These are phyloP conservation scores for Caenorhabditis remanei DNA, from an alignment of 1,140 invertebrate genomes.

Conservation along the genomic window DNA sequence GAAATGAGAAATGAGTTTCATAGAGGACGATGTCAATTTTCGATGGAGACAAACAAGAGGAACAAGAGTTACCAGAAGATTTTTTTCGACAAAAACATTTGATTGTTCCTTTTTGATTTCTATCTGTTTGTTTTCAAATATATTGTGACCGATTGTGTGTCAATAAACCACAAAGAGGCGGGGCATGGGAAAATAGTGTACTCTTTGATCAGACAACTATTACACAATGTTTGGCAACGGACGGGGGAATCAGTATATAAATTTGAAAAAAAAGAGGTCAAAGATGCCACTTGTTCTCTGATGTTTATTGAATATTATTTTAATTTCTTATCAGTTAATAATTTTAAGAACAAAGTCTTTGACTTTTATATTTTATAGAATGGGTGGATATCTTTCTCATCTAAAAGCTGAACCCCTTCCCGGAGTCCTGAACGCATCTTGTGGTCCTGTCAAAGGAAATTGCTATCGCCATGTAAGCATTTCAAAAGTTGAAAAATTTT, in stretches of 20 bases:
- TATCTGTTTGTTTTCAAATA: constrained; percentile 14
- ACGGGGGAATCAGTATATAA: background rate
- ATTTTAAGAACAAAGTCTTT: too few species aligned
- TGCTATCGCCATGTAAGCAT: background rate
- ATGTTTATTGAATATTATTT: background rate
- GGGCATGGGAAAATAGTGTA: background rate
- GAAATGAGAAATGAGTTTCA: constrained; percentile 1
- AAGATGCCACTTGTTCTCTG: background rate
- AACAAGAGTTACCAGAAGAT: constrained; percentile 16
- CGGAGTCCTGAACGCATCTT: background rate
- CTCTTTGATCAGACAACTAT: constrained; percentile 30
- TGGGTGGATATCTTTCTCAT: constrained; percentile 41
- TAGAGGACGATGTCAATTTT: constrained; percentile 9
- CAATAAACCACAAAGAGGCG: constrained; percentile 37
- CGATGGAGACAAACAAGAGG: background rate
- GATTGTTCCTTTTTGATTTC: constrained; percentile 10
- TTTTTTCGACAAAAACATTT: constrained; percentile 5
- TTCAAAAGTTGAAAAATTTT: too few species aligned
- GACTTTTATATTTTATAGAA: background rate
- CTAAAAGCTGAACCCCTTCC: constrained; percentile 6
- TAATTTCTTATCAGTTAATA: background rate
- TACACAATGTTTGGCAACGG: constrained; percentile 41
- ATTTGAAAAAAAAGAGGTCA: background rate
- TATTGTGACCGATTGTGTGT: constrained; percentile 22
- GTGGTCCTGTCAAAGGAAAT: constrained; percentile 15